These are phyloP conservation scores for Neopelma chrysocephalum DNA, from an alignment of 2,797 vertebrate species.

Conservation along the genomic window DNA sequence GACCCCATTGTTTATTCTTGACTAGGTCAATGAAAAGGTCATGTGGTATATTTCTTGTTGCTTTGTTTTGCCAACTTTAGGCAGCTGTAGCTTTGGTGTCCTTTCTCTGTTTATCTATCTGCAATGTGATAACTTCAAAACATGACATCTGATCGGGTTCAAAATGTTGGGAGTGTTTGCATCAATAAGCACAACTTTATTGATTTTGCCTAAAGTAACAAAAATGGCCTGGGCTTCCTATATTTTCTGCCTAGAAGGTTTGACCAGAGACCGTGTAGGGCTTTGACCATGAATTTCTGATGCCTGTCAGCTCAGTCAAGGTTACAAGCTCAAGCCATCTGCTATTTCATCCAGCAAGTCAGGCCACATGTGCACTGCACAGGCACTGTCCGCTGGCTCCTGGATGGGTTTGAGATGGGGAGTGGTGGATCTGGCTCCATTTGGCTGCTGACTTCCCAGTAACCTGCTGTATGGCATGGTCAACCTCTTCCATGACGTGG, in stretches of 20 bases:
- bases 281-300: neutral
- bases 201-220: neutral
- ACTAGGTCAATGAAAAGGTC: neutral
- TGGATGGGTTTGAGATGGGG: neutral
- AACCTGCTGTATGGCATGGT: neutral
- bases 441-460: neutral
- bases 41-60: neutral
- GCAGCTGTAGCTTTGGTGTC: neutral
- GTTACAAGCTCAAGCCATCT: neutral
- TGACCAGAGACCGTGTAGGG: neutral
- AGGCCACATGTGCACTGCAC: neutral
- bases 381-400: rapidly evolving
- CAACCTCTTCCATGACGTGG: too few relatives aligned
- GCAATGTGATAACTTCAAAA: neutral
- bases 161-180: neutral
- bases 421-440: rapidly evolving
- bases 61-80: neutral
- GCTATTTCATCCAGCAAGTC: neutral
- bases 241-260: neutral
- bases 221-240: neutral
- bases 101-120: neutral
- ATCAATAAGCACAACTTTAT: neutral
- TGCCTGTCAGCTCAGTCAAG: neutral
- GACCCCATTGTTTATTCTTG: neutral
- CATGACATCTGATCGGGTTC: neutral